Evolutionary conservation across 2,113 vertebrate species (phyloP), one percentile per base, ranked within the genome.

Genomic region (Apteryx owenii): DNA sequence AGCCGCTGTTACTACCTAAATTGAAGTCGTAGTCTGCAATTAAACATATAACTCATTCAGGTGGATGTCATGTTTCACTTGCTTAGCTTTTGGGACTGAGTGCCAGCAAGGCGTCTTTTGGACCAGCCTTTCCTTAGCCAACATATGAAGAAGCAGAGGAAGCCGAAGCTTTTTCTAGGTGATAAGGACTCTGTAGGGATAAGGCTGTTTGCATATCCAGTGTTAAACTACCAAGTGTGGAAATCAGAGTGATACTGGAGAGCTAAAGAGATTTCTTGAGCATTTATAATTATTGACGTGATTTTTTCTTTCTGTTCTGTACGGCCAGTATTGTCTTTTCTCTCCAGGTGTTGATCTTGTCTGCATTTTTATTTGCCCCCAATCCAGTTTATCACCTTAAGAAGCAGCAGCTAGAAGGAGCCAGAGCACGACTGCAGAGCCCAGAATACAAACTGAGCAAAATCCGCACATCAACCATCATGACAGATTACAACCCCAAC

Each of bases 401-500:
- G 97, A 99, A 99, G 95, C 98, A 98, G 89, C 96, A 98, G 65
- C 96, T 98, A 53, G 98, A 98, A 72, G 98, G 98, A 22, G 98
- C 98, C 62, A 97, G 98, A 97, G 60, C 97, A 93, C 95, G 79
- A 62, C 97, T 99, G 80, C 99, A 99, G 92, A 99, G 98, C 91
- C 98, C 99, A 4, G 99, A 99, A 89, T 99, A 99, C 53, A 99
- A 99, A 89, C 98, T 99, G 91, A 99, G 99, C 95, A 99, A 99
- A 97, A 98, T 99, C 97, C 98, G 97, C 53, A 99, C 99, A 4
- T 99, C 99, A 58, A 98, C 98, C 96, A 99, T 99, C 95, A 99
- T 99, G 98, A 99, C 99, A 0, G 99, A 99, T 94, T 99, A 99
- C 97, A 99, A 99, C 81, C 99, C 99, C n/a, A 99, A 99, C 98